Percentiles rank a stretch among this genome's conserved stretches.
phyloP scores from a whole-genome alignment of 2,888 invertebrate species.

The Sabellastarte sp. region DNA sequence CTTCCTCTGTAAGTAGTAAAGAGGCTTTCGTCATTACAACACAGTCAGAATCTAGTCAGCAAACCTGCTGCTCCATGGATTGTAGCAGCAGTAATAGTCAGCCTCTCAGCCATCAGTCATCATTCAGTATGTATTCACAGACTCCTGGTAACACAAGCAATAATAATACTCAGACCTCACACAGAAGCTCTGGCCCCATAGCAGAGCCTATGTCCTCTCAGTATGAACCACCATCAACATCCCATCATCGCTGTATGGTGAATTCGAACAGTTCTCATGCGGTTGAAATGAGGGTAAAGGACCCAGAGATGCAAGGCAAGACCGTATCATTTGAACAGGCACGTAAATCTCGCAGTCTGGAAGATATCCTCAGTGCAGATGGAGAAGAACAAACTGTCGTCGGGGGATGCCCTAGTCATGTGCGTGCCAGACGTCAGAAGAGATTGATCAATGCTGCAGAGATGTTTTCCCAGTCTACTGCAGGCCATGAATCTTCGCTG shows the following conservation, averaged over 20 bases:
- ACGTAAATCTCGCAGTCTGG: constrained; percentile 55
- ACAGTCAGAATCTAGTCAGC: neutral
- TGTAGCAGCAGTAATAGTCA: neutral
- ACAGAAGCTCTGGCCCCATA: neutral
- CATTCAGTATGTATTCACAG: too few relatives aligned
- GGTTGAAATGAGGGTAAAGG: neutral
- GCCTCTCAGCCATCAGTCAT: too few relatives aligned
- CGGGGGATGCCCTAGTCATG: too few relatives aligned
- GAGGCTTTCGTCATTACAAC: neutral
- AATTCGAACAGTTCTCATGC: too few relatives aligned
- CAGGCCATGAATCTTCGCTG: too few relatives aligned
- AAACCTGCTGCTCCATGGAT: neutral
- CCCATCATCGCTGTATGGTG: too few relatives aligned
- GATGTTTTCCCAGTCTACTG: too few relatives aligned
- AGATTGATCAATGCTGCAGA: too few relatives aligned
- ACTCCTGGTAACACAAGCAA: too few relatives aligned
- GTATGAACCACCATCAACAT: too few relatives aligned
- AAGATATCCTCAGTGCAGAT: constrained; percentile 50
- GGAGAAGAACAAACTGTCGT: constrained; percentile 35
- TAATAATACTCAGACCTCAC: neutral
- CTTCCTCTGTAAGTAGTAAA: constrained; percentile 5
- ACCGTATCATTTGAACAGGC: constrained; percentile 20
- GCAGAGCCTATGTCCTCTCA: neutral
- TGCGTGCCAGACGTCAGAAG: too few relatives aligned
- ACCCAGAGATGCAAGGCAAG: neutral